Conservation (phyloP, 2,113 vertebrate species). For the Psilopsiagon aurifrons region DNA sequence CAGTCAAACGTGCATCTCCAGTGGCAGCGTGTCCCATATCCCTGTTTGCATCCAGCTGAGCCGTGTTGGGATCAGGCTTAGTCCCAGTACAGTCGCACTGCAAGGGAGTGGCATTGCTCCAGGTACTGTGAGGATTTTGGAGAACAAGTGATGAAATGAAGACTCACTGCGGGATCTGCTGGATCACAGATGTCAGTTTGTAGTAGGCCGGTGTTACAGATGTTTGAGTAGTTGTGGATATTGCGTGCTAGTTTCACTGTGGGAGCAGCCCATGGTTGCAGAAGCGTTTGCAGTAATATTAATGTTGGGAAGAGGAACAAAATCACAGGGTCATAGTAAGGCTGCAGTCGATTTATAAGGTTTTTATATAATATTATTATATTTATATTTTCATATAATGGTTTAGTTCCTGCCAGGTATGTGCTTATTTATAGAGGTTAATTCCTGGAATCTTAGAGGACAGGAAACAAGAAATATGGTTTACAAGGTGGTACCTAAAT, state of each 20-base stretch:
- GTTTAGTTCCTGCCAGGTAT: neutral
- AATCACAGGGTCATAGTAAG: neutral
- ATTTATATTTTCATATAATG: neutral
- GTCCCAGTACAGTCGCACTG: rapidly evolving
- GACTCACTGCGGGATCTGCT: neutral
- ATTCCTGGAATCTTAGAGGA: neutral
- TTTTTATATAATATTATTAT: neutral
- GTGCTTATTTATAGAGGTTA: neutral
- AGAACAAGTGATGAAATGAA: neutral
- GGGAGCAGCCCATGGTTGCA: neutral
- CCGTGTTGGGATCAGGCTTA: neutral
- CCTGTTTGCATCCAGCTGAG: neutral
- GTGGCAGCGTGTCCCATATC: rapidly evolving
- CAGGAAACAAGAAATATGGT: neutral
- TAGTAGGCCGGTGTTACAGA: neutral
- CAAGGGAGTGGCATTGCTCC: neutral
- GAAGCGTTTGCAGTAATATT: rapidly evolving
- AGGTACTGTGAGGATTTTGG: neutral
- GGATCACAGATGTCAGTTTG: neutral
- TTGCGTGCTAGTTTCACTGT: neutral
- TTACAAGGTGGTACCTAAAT: neutral
- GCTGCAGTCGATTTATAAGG: neutral
- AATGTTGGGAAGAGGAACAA: neutral
- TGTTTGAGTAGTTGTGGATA: neutral
- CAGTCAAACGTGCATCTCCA: neutral